Evolutionary conservation across 2,113 vertebrate genomes (phyloP).

Genomic region (Verasper variegatus): DNA sequence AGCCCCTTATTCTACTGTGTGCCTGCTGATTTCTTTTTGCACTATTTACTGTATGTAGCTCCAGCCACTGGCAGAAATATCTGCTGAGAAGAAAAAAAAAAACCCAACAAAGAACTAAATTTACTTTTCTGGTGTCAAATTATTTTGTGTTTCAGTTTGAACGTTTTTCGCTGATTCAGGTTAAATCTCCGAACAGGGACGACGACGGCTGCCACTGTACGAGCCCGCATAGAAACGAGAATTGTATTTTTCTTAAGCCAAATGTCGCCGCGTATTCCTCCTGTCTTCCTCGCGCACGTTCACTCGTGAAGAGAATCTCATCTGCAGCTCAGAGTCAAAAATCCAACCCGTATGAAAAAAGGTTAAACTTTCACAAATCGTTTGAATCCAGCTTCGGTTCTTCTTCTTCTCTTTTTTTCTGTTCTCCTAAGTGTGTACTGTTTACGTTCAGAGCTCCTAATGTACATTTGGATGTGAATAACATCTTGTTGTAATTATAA

Average conservation of each 20-base stretch:
- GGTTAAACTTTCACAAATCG: not conserved
- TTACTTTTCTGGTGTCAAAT: slow-evolving; percentile 3
- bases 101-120: not conserved
- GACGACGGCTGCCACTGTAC: not conserved
- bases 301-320: slow-evolving; percentile 13
- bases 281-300: slow-evolving; percentile 46
- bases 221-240: not conserved
- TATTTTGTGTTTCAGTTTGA: not conserved
- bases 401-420: not conserved
- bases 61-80: not conserved
- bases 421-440: slow-evolving; percentile 78
- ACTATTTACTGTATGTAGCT: slow-evolving; percentile 44
- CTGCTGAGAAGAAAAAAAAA: not conserved
- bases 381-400: slow-evolving; percentile 13
- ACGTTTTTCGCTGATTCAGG: slow-evolving; percentile 3
- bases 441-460: slow-evolving; percentile 80
- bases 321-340: slow-evolving; percentile 13
- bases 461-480: slow-evolving; percentile 76
- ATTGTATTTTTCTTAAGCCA: slow-evolving; percentile 43
- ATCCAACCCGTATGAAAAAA: slow-evolving; percentile 17
- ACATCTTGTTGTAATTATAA: slow-evolving; percentile 74
- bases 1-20: slow-evolving; percentile 26
- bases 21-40: slow-evolving; percentile 68
- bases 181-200: not conserved
- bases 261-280: slow-evolving; percentile 58